A percentile compares a stretch with the other conserved stretches of the same genome.
phyloP scores from a whole-genome alignment of 2,113 vertebrate species.

The Poeciliopsis turrubarensis region DNA sequence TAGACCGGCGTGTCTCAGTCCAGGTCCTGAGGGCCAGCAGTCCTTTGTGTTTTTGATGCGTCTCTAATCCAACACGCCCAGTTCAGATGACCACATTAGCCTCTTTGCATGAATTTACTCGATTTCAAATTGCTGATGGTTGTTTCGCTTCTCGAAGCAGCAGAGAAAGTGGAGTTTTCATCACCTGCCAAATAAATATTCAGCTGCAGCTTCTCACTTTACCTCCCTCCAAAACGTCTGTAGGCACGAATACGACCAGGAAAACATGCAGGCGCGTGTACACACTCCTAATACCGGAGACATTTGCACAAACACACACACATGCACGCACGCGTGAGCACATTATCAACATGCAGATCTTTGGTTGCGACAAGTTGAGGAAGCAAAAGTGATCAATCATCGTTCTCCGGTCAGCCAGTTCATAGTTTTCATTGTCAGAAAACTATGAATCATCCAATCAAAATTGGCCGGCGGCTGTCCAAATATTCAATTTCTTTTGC shows the following conservation, averaged over 20 bases:
- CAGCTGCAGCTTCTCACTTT: background rate
- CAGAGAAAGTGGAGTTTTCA: constrained; percentile 6
- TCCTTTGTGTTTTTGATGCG: no score
- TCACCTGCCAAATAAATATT: constrained; percentile 28
- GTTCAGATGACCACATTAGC: no score
- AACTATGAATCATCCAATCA: constrained; percentile 73
- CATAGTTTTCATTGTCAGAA: background rate
- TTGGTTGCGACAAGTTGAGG: constrained; percentile 29
- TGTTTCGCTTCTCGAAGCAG: background rate
- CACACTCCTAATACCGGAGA: background rate
- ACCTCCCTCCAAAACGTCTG: constrained; percentile 5
- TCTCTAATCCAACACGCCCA: no score
- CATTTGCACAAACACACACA: constrained; percentile 5
- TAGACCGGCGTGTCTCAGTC: background rate
- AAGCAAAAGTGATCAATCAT: constrained; percentile 56
- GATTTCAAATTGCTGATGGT: background rate
- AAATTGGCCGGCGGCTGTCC: constrained; percentile 42
- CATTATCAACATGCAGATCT: constrained; percentile 33
- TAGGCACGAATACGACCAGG: background rate
- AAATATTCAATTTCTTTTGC: constrained; percentile 42
- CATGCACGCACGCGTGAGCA: background rate
- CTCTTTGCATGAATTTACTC: background rate
- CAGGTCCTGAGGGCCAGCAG: no score
- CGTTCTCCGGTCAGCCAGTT: constrained; percentile 17
- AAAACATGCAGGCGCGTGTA: background rate